Evolutionary conservation across 2,888 invertebrate genomes (phyloP).

Genomic region (Phyllotreta striolata): DNA sequence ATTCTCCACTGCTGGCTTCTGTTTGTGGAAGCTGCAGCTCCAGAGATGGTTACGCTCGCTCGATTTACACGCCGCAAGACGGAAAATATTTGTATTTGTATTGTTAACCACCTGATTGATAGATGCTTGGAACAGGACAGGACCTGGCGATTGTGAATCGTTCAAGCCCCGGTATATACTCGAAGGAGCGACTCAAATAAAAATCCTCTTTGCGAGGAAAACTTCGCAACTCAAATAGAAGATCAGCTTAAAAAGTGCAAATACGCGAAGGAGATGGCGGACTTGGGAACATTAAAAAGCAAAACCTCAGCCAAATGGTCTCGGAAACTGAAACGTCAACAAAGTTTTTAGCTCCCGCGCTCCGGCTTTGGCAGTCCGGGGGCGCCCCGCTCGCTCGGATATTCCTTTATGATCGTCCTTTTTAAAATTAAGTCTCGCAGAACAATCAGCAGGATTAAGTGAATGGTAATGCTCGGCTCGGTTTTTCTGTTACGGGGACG

Average conservation of each 20-base stretch:
- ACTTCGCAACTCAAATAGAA: slow-evolving; percentile 16
- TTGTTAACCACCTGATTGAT: too few relatives aligned
- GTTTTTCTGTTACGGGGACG: background rate
- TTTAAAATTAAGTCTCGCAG: slow-evolving; percentile 11
- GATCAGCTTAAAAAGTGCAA: slow-evolving; percentile 29
- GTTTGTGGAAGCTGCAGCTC: slow-evolving; percentile 6
- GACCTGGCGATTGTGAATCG: too few relatives aligned
- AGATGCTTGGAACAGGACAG: too few relatives aligned
- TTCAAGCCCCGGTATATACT: too few relatives aligned
- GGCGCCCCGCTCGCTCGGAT: background rate
- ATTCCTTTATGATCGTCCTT: slow-evolving; percentile 14
- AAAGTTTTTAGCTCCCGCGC: slow-evolving; percentile 20
- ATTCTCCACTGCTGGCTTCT: slow-evolving; percentile 15
- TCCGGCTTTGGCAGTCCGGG: background rate
- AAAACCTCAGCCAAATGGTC: slow-evolving; percentile 23
- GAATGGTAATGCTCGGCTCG: background rate
- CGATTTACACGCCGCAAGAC: too few relatives aligned
- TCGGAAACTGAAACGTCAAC: slow-evolving; percentile 31
- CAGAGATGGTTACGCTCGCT: too few relatives aligned
- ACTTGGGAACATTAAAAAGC: slow-evolving; percentile 28
- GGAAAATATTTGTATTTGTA: too few relatives aligned
- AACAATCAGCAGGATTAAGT: slow-evolving; percentile 4
- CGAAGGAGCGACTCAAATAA: too few relatives aligned
- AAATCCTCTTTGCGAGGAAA: too few relatives aligned
- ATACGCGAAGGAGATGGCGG: slow-evolving; percentile 20